A percentile compares a stretch with the other conserved stretches of the same genome.
phyloP scores from a whole-genome alignment of 2,797 vertebrate species.

The Rhinogobio ventralis region DNA sequence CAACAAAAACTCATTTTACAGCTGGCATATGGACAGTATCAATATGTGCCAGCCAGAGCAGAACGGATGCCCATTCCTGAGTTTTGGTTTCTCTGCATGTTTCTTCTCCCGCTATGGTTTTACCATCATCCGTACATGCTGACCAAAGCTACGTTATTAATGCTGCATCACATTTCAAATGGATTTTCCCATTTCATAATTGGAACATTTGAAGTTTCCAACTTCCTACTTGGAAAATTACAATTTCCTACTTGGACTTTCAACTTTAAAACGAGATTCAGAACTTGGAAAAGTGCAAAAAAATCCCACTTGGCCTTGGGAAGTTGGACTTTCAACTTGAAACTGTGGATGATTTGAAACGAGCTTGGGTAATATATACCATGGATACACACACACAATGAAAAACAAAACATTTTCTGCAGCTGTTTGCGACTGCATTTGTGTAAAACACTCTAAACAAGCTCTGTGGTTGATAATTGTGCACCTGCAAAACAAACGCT shows the following conservation, averaged over 20 bases:
- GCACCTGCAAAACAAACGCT: neutral
- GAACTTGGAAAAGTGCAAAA: neutral
- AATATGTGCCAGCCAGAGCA: conserved; percentile 18
- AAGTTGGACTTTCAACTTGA: neutral
- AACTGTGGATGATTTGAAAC: neutral
- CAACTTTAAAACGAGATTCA: neutral
- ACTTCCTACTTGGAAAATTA: neutral
- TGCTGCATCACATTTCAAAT: neutral
- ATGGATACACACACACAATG: neutral
- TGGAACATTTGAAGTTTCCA: too few relatives aligned
- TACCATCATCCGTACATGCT: neutral
- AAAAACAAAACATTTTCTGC: too few relatives aligned
- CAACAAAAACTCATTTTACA: conserved; percentile 15
- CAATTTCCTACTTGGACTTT: neutral
- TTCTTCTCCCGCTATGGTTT: neutral
- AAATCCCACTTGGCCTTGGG: neutral
- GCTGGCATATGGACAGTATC: conserved; percentile 29
- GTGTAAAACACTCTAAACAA: neutral
- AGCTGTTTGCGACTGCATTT: neutral
- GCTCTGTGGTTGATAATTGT: neutral
- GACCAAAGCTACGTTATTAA: neutral
- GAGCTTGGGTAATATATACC: too few relatives aligned
- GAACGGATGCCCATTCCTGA: neutral
- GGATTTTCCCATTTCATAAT: neutral
- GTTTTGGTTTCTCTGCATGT: neutral